A percentile compares a stretch with the other conserved stretches of the same genome.
Conservation (phyloP, 2,888 invertebrate species). For the Mylabris sibirica region DNA sequence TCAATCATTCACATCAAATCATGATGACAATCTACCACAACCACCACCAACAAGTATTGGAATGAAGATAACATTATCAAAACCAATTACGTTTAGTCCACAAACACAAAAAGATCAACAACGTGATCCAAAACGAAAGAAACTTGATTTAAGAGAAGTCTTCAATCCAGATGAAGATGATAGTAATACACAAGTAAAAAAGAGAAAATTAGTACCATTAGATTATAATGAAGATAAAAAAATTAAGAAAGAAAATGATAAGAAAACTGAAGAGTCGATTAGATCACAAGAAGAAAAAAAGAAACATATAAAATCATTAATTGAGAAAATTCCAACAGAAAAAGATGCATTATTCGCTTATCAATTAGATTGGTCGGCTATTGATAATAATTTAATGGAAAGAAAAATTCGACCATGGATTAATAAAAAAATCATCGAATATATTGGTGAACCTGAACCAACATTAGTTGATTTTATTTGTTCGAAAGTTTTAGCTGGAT, state of each 20-base stretch:
- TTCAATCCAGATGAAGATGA: constrained; percentile 87
- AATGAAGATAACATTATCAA: constrained; percentile 60
- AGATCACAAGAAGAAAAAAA: constrained; percentile 93
- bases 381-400: constrained; percentile 84
- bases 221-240: constrained; percentile 70
- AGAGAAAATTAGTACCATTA: constrained; percentile 80
- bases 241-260: constrained; percentile 59
- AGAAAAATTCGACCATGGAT: constrained; percentile 99
- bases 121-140: constrained; percentile 69
- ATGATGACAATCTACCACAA: constrained; percentile 51
- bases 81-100: constrained; percentile 57
- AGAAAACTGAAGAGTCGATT: constrained; percentile 66
- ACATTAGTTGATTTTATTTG: constrained; percentile 99
- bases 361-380: constrained; percentile 87
- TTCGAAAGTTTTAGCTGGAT: constrained; percentile 94
- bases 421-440: constrained; percentile 99
- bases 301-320: constrained; percentile 94
- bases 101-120: constrained; percentile 56
- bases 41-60: constrained; percentile 54
- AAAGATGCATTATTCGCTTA: constrained; percentile 96
- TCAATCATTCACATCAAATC: constrained; percentile 60
- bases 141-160: constrained; percentile 82
- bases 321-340: constrained; percentile 98
- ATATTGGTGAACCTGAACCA: constrained; percentile 98
- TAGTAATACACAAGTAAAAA: constrained; percentile 66